Base-by-base conservation (phyloP, 2,113 vertebrate species). In the Zapus hudsonius region DNA sequence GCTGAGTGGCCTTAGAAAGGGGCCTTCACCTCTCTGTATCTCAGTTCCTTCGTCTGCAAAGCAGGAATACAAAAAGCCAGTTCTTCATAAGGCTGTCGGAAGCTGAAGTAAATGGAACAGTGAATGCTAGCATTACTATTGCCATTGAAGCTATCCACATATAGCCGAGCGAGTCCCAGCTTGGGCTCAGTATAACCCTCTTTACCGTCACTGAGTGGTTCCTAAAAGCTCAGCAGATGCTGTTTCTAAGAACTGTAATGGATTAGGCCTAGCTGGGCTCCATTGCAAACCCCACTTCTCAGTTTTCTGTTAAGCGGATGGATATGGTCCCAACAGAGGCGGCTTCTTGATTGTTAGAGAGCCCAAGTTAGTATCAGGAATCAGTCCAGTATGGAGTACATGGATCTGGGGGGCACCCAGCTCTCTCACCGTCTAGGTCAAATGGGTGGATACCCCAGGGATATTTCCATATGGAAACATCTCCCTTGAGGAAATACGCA, bases 11-110 rank as follows among this genome's bases (percentile, higher is more conserved):
- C 57, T 81, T 38, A 57, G 23, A 15, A 78, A 87, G 73, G 57
- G 2, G 0, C 42, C 66, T 70, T 64, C 13, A n/a, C 44, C 52
- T n/a, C 22, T n/a, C 59, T 22, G 1, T 19, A 15, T 80, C 66
- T 92, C 81, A 29, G 42, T 83, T 92, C 91, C 61, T 63, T 84
- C 38, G 27, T 52, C 66, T 92, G 44, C 47, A 75, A 67, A 67
- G 42, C 27, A 73, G 19, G 19, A 22, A 64, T 36, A 22, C 33
- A 44, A 42, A 75, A 19, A 88, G 31, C 66, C 8, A 67, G 19
- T 70, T 23, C 47, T 80, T 67, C 38, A 3, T 7, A 27, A 44
- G 42, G 31, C 42, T 47, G 5, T 92, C 70, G 33, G 86, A 72
- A 55, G 47, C 38, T 4, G 2, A 25, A 67, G 72, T 70, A 31